These are phyloP conservation scores for Microctonus brassicae DNA, from an alignment of 2,888 invertebrate genomes.

Conservation along the genomic window DNA sequence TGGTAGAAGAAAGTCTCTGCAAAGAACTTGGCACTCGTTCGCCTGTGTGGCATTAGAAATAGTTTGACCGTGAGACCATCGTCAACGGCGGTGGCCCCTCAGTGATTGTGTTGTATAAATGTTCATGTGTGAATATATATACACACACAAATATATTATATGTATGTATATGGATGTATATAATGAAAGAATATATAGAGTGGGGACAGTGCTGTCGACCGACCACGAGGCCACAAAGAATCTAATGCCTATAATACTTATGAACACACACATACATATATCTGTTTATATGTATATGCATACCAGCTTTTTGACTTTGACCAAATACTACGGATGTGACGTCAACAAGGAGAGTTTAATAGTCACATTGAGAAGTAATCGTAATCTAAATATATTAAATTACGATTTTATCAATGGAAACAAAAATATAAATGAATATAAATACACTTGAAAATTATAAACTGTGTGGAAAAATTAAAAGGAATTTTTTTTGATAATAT, in stretches of 20 bases:
- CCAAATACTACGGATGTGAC: constrained; percentile 26
- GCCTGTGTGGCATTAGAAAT: constrained; percentile 56
- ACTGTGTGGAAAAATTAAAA: not conserved
- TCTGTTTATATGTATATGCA: constrained; percentile 25
- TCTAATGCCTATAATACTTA: constrained; percentile 8
- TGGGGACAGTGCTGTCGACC: constrained; percentile 35
- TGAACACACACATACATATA: constrained; percentile 6
- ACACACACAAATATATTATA: not conserved
- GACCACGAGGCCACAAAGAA: constrained; percentile 22
- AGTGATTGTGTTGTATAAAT: not conserved
- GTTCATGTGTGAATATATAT: not conserved
- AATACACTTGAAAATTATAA: not conserved
- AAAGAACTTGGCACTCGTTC: not conserved
- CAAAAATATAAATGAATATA: not conserved
- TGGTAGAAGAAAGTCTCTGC: not conserved
- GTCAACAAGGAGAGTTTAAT: not conserved
- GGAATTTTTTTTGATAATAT: not conserved
- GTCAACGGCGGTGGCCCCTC: constrained; percentile 15
- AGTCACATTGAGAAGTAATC: not conserved
- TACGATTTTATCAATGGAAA: not conserved
- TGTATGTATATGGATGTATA: not conserved
- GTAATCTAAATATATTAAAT: not conserved
- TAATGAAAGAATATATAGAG: not conserved
- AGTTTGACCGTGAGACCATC: constrained; percentile 55
- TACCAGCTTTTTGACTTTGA: constrained; percentile 39